Evolutionary conservation across 2,797 vertebrate species (phyloP).

Genomic region (Enteromius mattozi): DNA sequence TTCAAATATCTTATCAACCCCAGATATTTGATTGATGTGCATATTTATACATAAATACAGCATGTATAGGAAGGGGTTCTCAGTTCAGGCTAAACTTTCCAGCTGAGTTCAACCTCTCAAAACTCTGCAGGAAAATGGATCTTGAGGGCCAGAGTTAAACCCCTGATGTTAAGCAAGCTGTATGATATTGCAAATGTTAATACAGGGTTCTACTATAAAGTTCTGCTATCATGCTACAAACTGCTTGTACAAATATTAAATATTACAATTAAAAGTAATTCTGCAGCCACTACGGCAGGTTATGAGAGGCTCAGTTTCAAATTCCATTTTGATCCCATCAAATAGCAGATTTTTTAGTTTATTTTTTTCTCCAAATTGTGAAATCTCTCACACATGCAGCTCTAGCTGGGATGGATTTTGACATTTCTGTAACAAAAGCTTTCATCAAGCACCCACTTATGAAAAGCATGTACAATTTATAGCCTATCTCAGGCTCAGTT

Average conservation of each 20-base stretch:
- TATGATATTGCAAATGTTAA: not conserved
- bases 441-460: not conserved
- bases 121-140: too few species aligned
- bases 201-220: not conserved
- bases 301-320: not conserved
- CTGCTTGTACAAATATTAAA: not conserved
- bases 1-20: not conserved
- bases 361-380: not conserved
- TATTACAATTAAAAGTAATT: too few species aligned
- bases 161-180: not conserved
- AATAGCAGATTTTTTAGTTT: not conserved
- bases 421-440: not conserved
- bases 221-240: not conserved
- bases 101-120: too few species aligned
- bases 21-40: not conserved
- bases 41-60: not conserved
- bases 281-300: not conserved
- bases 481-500: not conserved
- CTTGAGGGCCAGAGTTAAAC: too few species aligned
- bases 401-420: not conserved
- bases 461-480: not conserved
- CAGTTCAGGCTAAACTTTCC: too few species aligned
- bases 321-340: not conserved
- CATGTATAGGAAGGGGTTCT: too few species aligned
- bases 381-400: not conserved